phyloP scores from a whole-genome alignment of 2,888 invertebrate genomes.

The Conomelus anceps region DNA sequence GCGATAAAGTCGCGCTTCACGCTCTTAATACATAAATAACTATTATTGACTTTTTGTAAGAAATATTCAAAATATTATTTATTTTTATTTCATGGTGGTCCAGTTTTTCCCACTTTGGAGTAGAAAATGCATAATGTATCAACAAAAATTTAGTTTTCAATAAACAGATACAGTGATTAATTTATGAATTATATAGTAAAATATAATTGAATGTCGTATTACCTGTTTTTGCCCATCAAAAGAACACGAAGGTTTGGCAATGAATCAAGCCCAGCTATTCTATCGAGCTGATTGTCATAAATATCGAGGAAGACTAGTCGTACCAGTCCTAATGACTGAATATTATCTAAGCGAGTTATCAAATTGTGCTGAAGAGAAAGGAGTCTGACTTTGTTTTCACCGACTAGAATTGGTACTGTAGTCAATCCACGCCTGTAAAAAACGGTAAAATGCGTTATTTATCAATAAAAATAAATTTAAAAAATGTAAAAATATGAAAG shows the following conservation, averaged over 20 bases:
- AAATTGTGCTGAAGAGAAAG: constrained; percentile 90
- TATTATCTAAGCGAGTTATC: constrained; percentile 65
- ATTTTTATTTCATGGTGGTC: too few species aligned
- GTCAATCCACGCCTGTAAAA: constrained; percentile 63
- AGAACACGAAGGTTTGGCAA: constrained; percentile 76
- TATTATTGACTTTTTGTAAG: too few species aligned
- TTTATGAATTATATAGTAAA: background rate
- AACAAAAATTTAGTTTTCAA: too few species aligned
- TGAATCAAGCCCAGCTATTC: constrained; percentile 68
- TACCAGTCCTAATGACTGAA: constrained; percentile 48
- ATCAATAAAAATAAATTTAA: background rate
- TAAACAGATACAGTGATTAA: too few species aligned
- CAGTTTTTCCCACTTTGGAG: too few species aligned
- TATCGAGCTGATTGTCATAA: constrained; percentile 90
- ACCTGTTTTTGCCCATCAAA: constrained; percentile 87
- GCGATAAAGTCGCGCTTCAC: too few species aligned
- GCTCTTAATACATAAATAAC: too few species aligned
- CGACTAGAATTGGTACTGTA: constrained; percentile 74
- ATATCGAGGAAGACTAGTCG: constrained; percentile 87
- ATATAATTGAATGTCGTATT: constrained; percentile 26
- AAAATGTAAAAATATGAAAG: too few species aligned
- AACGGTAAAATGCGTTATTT: background rate
- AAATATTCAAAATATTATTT: too few species aligned
- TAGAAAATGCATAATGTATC: too few species aligned
- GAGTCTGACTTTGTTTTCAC: constrained; percentile 71